phyloP scores from a whole-genome alignment of 2,888 invertebrate genomes.

The Oscheius sp. region DNA sequence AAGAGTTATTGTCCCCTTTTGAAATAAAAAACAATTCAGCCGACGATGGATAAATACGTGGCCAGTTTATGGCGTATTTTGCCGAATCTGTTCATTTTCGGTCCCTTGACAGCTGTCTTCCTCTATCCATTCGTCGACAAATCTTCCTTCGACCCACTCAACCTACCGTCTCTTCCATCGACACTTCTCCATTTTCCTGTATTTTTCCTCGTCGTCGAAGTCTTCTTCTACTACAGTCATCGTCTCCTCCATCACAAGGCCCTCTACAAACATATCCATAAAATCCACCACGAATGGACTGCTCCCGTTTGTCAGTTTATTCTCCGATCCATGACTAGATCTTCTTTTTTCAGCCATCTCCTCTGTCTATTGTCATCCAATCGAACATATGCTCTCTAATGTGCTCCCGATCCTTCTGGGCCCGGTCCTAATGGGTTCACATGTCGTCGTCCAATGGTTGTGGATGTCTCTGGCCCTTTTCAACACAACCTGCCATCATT shows the following conservation, averaged over 20 bases:
- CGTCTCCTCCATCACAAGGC: conserved; percentile 82
- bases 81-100: background rate
- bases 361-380: conserved; percentile 60
- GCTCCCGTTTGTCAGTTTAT: conserved; percentile 79
- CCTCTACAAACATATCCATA: conserved; percentile 86
- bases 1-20: conserved; percentile 28
- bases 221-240: conserved; percentile 87
- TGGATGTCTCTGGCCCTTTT: conserved; percentile 83
- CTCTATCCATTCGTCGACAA: background rate
- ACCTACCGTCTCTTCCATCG: background rate
- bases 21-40: background rate
- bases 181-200: conserved; percentile 76
- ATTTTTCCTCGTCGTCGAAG: conserved; percentile 82
- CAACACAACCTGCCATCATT: conserved; percentile 85
- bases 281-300: conserved; percentile 89
- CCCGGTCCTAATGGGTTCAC: conserved; percentile 77
- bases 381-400: conserved; percentile 79
- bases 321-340: background rate
- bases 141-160: background rate
- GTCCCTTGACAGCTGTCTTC: background rate
- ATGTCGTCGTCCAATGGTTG: conserved; percentile 79
- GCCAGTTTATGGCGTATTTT: conserved; percentile 1
- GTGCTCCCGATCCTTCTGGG: conserved; percentile 81
- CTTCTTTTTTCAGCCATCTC: conserved; percentile 71
- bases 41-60: conserved; percentile 12